These are phyloP conservation scores for Eulacestoma nigropectus DNA, from an alignment of 2,113 vertebrate species.

Conservation along the genomic window DNA sequence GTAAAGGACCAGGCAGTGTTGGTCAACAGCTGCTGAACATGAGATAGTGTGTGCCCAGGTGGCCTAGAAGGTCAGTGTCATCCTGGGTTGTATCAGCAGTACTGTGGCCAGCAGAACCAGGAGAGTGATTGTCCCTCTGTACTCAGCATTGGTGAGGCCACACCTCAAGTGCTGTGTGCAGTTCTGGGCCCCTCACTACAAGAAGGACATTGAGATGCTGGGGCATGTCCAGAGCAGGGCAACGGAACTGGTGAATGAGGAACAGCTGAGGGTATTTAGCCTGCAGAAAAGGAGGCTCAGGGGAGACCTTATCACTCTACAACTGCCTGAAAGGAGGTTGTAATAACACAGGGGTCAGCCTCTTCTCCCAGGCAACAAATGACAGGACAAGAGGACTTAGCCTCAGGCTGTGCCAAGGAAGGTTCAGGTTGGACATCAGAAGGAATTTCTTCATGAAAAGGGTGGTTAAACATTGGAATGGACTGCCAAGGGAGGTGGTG, in stretches of 20 bases:
- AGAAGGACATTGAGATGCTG: not conserved
- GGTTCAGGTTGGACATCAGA: not conserved
- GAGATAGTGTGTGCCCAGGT: not conserved
- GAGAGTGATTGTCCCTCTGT: not conserved
- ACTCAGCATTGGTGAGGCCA: not conserved
- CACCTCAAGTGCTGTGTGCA: not conserved
- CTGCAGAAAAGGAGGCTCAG: not conserved
- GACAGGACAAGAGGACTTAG: not conserved
- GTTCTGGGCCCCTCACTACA: not conserved
- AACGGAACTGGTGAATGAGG: accelerated
- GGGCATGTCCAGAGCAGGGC: not conserved
- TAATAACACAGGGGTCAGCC: not conserved
- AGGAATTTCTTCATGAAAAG: not conserved
- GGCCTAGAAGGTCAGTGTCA: not conserved
- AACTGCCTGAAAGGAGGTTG: not conserved
- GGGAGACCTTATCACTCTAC: not conserved
- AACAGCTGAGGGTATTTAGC: not conserved
- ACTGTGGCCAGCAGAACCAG: not conserved
- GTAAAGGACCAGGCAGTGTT: not conserved
- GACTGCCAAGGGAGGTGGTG: not conserved
- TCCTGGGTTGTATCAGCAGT: not conserved
- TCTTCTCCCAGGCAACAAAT: not conserved
- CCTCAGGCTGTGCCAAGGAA: not conserved
- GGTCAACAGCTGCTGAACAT: not conserved
- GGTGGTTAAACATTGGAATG: not conserved